Conservation (phyloP, 2,797 vertebrate species). For the Pachyuromys duprasi region DNA sequence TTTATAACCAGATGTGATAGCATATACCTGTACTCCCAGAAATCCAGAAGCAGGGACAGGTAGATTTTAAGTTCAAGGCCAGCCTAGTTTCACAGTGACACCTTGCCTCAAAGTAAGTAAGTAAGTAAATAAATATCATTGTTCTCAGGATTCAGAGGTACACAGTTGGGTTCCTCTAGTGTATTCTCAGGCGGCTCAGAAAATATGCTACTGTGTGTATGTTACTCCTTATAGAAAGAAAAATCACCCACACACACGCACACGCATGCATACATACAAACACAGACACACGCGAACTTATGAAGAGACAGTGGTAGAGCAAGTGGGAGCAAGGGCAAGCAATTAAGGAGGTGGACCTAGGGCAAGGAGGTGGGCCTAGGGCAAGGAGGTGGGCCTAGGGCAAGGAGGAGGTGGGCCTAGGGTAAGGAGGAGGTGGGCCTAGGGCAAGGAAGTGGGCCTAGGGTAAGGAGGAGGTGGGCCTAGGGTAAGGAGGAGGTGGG, state of each 20-base stretch:
- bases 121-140: not conserved
- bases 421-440: too few species aligned
- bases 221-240: not conserved
- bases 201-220: not conserved
- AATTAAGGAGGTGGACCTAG: not conserved
- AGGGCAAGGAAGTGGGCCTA: not conserved
- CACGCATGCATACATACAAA: not conserved
- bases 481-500: not conserved
- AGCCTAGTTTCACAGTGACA: not conserved
- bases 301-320: not conserved
- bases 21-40: not conserved
- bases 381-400: not conserved
- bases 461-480: too few species aligned
- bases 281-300: not conserved
- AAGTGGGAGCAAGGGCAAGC: not conserved
- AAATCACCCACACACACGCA: not conserved
- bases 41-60: not conserved
- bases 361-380: not conserved
- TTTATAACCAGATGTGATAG: not conserved
- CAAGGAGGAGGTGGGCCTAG: too few species aligned
- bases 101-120: not conserved
- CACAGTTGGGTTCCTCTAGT: not conserved
- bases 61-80: not conserved
- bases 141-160: not conserved
- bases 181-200: constrained; percentile 2